Evolutionary conservation across 37 sponge, comb jelly and placozoan species (phyloP), one percentile per base, ranked within the genome.

Genomic region (Mnemiopsis leidyi): DNA sequence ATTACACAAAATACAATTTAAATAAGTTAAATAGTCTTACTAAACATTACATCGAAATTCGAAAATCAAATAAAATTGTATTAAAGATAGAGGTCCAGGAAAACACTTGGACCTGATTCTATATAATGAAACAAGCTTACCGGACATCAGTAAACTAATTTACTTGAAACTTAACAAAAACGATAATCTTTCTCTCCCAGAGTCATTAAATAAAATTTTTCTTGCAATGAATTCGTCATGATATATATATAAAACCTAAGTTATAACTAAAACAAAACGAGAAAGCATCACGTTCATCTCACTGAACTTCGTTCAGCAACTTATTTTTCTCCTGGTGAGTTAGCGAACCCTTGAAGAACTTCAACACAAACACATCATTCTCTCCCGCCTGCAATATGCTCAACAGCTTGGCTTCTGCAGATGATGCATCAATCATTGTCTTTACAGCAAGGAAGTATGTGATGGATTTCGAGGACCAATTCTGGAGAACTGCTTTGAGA

Each of bases 11-110:
- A 33, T 77, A 77, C 79, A 77, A 77, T 26, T 34, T 77, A 77
- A 77, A 77, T 77, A 77, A 31, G 34, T 77, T 77, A 77, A 77
- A 77, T 77, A 77, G 26, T 77, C 79, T 7, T 71, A 71, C 26
- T 16, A 69, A 25, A 34, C 79, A 77, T 48, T 48, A 48, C 61
- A 48, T 48, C 61, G 13, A 48, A 48, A 48, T 48, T 48, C 61
- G 61, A 48, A 48, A 48, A 48, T 48, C 61, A 48, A 48, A 48
- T 48, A 48, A 48, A n/a, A 48, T 48, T 48, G 61, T 18, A 13
- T 48, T 18, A 48, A 48, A 48, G 61, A 48, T 48, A 48, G 61
- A 13, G 61, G 61, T 48, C 61, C 61, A 48, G 5, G 61, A 48
- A 5, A 48, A 48, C 61, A 48, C 13, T 48, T 48, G 61, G 13